These are phyloP conservation scores for Echiichthys vipera DNA, from an alignment of 2,797 vertebrate genomes.

Conservation along the genomic window DNA sequence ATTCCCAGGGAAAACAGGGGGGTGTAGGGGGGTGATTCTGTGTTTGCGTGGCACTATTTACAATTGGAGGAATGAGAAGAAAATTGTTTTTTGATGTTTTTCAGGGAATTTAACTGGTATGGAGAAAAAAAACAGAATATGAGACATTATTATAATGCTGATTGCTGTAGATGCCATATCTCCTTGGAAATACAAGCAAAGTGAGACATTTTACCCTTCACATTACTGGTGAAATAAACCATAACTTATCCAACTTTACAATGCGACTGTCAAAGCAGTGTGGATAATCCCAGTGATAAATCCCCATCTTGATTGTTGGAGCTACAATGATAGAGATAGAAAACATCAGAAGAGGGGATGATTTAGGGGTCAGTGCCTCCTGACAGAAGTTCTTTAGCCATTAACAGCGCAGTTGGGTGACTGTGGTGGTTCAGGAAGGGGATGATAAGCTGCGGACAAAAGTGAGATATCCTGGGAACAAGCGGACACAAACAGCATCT, in stretches of 20 bases:
- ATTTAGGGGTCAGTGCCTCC: conserved; percentile 51
- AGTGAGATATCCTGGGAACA: conserved; percentile 64
- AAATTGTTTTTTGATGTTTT: conserved; percentile 54
- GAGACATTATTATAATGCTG: conserved; percentile 26
- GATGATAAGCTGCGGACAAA: conserved; percentile 70
- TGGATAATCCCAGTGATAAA: conserved; percentile 48
- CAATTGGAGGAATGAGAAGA: conserved; percentile 26
- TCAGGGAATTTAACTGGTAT: conserved; percentile 23
- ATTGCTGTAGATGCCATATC: conserved; percentile 19
- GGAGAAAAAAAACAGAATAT: background rate
- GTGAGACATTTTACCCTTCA: conserved; percentile 20
- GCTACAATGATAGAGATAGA: conserved; percentile 31
- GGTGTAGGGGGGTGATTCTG: conserved; percentile 36
- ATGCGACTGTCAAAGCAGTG: conserved; percentile 26
- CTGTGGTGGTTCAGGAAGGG: conserved; percentile 16
- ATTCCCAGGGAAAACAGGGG: conserved; percentile 61
- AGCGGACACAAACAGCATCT: conserved; percentile 74
- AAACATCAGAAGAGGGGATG: conserved; percentile 31
- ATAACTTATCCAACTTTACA: conserved; percentile 25
- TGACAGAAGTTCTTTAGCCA: conserved; percentile 59
- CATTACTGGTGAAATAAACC: conserved; percentile 12
- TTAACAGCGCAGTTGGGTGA: conserved; percentile 42
- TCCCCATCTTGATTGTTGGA: conserved; percentile 29
- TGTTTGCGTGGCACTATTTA: conserved; percentile 67
- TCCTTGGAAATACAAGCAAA: conserved; percentile 4